Base-by-base conservation (phyloP, 1,140 invertebrate genomes). In the Caerostris darwini region DNA sequence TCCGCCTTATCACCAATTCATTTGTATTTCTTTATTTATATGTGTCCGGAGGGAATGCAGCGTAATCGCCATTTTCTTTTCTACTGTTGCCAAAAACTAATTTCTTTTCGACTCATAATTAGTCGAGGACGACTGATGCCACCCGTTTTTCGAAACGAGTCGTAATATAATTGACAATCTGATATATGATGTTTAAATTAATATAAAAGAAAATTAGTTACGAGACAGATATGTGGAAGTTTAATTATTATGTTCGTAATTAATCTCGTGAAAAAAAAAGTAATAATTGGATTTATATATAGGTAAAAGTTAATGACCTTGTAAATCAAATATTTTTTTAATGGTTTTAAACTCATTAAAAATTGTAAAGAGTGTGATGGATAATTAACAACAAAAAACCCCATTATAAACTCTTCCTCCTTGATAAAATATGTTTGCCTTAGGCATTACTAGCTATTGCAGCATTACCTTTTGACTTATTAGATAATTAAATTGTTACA, bases 11-110 rank as follows among this genome's bases (percentile, higher is more conserved):
- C 71, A 34, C 19, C 34, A 34, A 77, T 77, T 77, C 34, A 12
- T 77, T 77, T 50, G 53, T 67, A 67, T 53, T 77, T 77, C 50
- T 77, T 12, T 77, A 77, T 53, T 77, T 77, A 53, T 77, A 53
- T 77, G 50, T 77, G 71, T 77, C 71, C 34, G 19, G 71, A 77
- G 71, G 12, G 71, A 77, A 8, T 50, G 8, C 12, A 34, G 2
- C 4, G 71, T 19, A 12, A 77, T 77, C 53, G 10, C 50, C 53
- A 77, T 50, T 77, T 50, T 19, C 53, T 50, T 34, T 77, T 77
- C 7, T 50, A 7, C 34, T 14, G 50, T 50, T 50, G 53, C 53
- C 3, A 34, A 50, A 77, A 77, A 77, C 71, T 77, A 34, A 50
- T 10, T 50, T 77, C 19, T 77, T 50, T 5, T 34, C 34, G 12